Conservation (phyloP, 1,140 invertebrate species). For the Palaemon carinicauda region DNA sequence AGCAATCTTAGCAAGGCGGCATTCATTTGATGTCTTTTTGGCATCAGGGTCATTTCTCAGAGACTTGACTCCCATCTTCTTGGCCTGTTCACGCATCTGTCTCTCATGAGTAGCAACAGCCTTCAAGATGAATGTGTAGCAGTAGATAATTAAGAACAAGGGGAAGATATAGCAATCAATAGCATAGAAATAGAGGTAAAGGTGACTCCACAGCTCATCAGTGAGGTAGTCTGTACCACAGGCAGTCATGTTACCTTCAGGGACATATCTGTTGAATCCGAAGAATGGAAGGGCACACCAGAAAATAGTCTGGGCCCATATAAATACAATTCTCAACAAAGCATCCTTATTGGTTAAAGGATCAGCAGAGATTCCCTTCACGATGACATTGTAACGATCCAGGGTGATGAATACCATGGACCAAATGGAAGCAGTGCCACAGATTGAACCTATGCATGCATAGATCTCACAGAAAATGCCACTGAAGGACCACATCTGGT, state of each 20-base stretch:
- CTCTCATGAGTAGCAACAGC: conserved; percentile 66
- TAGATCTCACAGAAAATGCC: conserved; percentile 84
- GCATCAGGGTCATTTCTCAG: conserved; percentile 60
- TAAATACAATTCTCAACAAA: conserved; percentile 50
- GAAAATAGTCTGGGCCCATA: conserved; percentile 59
- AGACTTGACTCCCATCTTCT: conserved; percentile 65
- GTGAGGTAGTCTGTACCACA: conserved; percentile 61
- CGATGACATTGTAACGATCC: conserved; percentile 59
- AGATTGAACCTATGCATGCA: conserved; percentile 72
- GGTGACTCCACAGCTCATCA: conserved; percentile 48
- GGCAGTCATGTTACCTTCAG: conserved; percentile 59
- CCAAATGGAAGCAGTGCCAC: conserved; percentile 55
- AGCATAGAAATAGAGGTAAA: conserved; percentile 35
- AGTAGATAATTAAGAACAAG: conserved; percentile 61
- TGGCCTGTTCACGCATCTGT: conserved; percentile 65
- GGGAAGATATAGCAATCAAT: conserved; percentile 59
- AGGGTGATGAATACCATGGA: not conserved
- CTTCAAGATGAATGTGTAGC: conserved; percentile 66
- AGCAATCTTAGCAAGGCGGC: conserved; percentile 64
- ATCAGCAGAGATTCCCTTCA: conserved; percentile 59
- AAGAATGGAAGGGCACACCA: conserved; percentile 60
- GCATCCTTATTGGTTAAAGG: conserved; percentile 59
- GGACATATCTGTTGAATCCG: conserved; percentile 60
- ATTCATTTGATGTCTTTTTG: conserved; percentile 55
- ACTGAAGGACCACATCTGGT: conserved; percentile 64